Conservation (phyloP, 2,797 vertebrate species). For the Eupleurogrammus muticus region DNA sequence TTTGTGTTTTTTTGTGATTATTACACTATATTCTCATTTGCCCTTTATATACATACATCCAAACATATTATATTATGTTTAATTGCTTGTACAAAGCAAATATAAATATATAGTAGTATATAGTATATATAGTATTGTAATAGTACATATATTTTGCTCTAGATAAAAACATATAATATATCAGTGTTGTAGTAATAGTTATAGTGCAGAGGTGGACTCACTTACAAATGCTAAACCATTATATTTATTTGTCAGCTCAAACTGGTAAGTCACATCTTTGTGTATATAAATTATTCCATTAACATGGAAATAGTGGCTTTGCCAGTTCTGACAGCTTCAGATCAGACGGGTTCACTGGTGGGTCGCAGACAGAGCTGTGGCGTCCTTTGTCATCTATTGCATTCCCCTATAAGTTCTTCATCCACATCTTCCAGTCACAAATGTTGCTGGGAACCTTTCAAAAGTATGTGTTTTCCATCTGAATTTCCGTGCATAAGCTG, state of each 20-base stretch:
- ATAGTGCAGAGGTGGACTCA: neutral
- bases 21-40: neutral
- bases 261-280: constrained; percentile 29
- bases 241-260: constrained; percentile 28
- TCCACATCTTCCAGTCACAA: constrained; percentile 43
- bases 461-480: constrained; percentile 52
- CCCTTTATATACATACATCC: neutral
- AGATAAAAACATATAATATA: neutral
- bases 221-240: constrained; percentile 18
- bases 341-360: constrained; percentile 50
- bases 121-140: too few species aligned
- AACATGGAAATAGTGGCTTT: constrained; percentile 17
- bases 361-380: constrained; percentile 49
- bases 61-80: constrained; percentile 5
- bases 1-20: constrained; percentile 29
- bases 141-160: neutral
- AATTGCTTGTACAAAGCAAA: neutral
- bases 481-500: constrained; percentile 25
- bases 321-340: constrained; percentile 9
- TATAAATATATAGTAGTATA: too few species aligned
- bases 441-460: constrained; percentile 38
- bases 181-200: neutral
- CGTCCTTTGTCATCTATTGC: constrained; percentile 48
- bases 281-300: constrained; percentile 43
- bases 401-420: constrained; percentile 44